Evolutionary conservation across 2,888 invertebrate genomes (phyloP), one percentile per base, ranked within the genome.

Genomic region (Ernsta delagoae): DNA sequence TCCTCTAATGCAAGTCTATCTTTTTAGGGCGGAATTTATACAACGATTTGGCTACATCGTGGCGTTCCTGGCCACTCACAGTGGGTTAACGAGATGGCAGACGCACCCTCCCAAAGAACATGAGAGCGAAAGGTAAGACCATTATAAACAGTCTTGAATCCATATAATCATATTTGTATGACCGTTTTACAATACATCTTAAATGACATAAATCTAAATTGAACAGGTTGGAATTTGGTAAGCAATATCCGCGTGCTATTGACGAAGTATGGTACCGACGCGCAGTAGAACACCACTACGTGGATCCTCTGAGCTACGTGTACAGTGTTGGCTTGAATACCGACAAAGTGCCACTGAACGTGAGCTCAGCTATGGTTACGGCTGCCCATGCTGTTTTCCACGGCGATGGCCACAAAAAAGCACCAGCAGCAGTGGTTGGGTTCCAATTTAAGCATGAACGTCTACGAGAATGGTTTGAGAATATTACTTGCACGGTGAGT

Each of bases 231-330:
- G 94, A 94, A 77, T 98, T 98, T 80, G 96, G 96, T 72, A 95
- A 96, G 73, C 93, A 95, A 65, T 96, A 97, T 88, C 96, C 96
- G 5, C 94, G 95, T 60, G 96, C 98, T 1, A 97, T 97, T 60
- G 98, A 98, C 82, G 98, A 98, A 85, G 94, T 97, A 16, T 98
- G 98, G 97, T 98, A 98, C 84, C 96, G 96, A 72, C 94, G 98
- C 11, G 98, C 98, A 0, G 97, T 98, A 0, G 97, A 98, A 76
- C 97, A 97, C 78, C 96, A 98, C 87, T 96, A 96, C 80, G 92
- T 96, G 11, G 92, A 97, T 74, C 95, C 96, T 0, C 95, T 96
- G 41, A 97, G 97, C 78, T 98, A 97, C 83, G 97, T 98, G 0
- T 98, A 97, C 86, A 91, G 91, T 70, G 86, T 87, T 1, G 90